Base-by-base conservation (phyloP, 2,113 vertebrate genomes). In the Antechinus stuartii region DNA sequence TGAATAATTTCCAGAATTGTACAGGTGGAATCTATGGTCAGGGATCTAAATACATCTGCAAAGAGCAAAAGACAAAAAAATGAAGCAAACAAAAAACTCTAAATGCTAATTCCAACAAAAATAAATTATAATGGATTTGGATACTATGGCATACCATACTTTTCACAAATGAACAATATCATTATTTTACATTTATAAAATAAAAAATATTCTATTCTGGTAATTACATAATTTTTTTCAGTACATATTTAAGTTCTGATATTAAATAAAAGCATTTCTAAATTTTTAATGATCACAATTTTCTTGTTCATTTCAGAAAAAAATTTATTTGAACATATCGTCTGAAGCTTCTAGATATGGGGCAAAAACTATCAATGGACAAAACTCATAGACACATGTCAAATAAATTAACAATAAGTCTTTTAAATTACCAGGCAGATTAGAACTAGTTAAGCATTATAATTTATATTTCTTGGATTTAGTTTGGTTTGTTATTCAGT, bases 401-500 rank as follows among this genome's bases (percentile, higher is more conserved):
- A 94, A 96, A 89, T 92, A 56, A 92, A 89, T 93, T 89, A 90
- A 47, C 94, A 93, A 96, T 93, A 92, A 92, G 92, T 96, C 95
- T 97, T 93, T 76, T 56, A 93, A 96, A 95, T 94, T 90, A 97
- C 9, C 35, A 93, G 25, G 93, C 92, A 95, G 89, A 92, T 93
- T 95, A 93, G 92, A 95, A 97, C 94, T 94, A 89, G 95, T 94
- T 94, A 93, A 95, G 90, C 93, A 93, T 93, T 97, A 94, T 35
- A 50, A 94, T 95, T 95, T 42, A 94, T 96, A 92, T 95, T 96
- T 95, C 94, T 68, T 68, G 35, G 56, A 1, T 57, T 57, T 57
- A 25, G 49, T 5, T 57, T 57, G 56, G 49, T 49, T 27, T 56
- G 55, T 57, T 55, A 23, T 55, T 55, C 56, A 57, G 25, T 57